These are phyloP conservation scores for Parauchenoglanis ngamensis DNA, from an alignment of 2,797 vertebrate genomes.

Conservation along the genomic window DNA sequence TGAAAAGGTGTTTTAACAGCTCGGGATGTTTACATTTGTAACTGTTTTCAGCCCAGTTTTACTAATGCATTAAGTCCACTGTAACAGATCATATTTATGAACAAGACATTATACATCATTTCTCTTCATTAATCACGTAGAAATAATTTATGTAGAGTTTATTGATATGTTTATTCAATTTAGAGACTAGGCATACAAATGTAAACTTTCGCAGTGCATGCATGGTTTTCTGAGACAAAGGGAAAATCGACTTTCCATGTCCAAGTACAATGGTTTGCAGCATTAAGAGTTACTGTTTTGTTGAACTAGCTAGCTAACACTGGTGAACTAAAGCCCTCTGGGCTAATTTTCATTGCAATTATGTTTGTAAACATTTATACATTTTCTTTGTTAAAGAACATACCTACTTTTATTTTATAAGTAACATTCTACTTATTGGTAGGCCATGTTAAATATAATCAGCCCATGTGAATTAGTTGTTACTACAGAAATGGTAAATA, in stretches of 20 bases:
- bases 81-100: not conserved
- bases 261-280: not conserved
- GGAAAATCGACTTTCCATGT: too few relatives aligned
- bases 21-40: not conserved
- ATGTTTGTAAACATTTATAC: not conserved
- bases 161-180: not conserved
- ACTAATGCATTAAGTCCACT: not conserved
- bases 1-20: not conserved
- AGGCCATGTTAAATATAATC: not conserved
- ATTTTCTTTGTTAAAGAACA: not conserved
- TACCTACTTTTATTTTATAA: not conserved
- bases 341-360: not conserved
- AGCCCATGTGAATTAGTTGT: not conserved
- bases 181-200: not conserved
- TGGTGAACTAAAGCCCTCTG: not conserved
- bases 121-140: not conserved
- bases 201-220: not conserved
- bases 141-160: not conserved
- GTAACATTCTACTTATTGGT: not conserved
- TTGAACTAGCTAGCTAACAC: not conserved
- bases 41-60: not conserved
- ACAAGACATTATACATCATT: not conserved
- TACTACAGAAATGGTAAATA: not conserved
- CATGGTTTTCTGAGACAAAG: not conserved
- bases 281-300: not conserved